Evolutionary conservation across 2,888 invertebrate species (phyloP), one percentile per base, ranked within the genome.

Genomic region (Agrypnus murinus): DNA sequence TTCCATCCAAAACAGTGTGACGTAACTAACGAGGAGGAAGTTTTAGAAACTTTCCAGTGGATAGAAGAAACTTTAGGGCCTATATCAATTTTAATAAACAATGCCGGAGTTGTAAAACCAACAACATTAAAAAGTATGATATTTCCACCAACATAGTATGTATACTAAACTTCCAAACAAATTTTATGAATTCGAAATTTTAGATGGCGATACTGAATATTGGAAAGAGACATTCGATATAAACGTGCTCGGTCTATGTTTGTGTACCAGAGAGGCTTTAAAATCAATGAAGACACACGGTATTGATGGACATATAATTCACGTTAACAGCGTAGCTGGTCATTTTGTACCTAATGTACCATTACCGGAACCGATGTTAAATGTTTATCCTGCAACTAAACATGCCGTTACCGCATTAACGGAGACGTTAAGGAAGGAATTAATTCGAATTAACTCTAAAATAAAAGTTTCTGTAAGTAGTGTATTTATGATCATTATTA

Each of bases 141-240:
- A 1, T 1, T 31, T 32, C 34, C 34, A 7, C 8, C 6, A 32
- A 8, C 34, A 7, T 8, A 8, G 34, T 32, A 9, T 9, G 5
- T 9, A 5, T 34, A 9, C 34, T 34, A 9, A 34, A 9, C 9
- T 34, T 34, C 34, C 5, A 9, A 34, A 34, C 34, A 34, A 34
- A 7, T 34, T n/a, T n/a, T 7, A 9, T 34, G 2, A 36, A 1
- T 32, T 38, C n/a, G 10, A 45, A 53, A n/a, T 65, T 71, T 34
- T 34, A 71, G 75, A 74, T 25, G 81, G 81, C 3, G 72, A 78
- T 38, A 74, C 77, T 6, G 69, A 71, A 6, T 68, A 67, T 3
- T 81, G 81, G 80, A 77, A 73, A 46, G 63, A 73, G 43, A 74
- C 80, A 6, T 57, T 81, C 7, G 78, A 81, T 64, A 76, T 79